Base-by-base conservation (phyloP, 2,797 vertebrate species). In the Masticophis lateralis region DNA sequence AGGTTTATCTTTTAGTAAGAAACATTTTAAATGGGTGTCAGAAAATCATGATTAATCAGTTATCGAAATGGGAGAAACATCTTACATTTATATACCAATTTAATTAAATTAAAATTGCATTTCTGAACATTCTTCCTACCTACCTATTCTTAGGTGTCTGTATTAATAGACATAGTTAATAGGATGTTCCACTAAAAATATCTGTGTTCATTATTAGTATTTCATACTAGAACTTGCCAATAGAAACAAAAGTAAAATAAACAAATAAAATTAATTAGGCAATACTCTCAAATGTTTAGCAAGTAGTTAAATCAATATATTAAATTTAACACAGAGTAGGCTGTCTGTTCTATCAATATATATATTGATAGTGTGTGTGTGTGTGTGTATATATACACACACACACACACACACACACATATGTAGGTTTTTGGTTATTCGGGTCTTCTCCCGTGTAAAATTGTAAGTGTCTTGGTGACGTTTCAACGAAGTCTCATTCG, bases 191-290 rank as follows among this genome's bases (percentile, higher is more conserved):
- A 95, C 95, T 95, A 96, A 94, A 93, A 94, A 95, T 96, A 97
- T 95, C 94, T 95, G 93, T 96, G 95, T 97, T 97, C 97, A 97
- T 94, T 94, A 95, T 66, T n/a, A 93, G 94, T 95, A 94, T 97
- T 97, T 97, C 93, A 93, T 96, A 90, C 92, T 96, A 94, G 90
- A 96, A 92, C 89, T 95, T 97, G 96, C 94, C 96, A 96, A 95
- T 91, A 97, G 94, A 97, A 97, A 96, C 93, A 97, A 96, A 96
- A 97, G 92, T 94, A 96, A 96, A 97, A 97, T 95, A 97, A 96
- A 95, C 90, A 96, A 97, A 97, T 95, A 97, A 96, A 97, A 90
- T 94, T 96, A 96, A 96, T 96, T 94, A 95, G 93, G 87, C 96
- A 92, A 92, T 95, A 92, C 92, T 95, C 91, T 95, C 87, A 95